Conservation (phyloP, 2,797 vertebrate genomes). For the Megalops cyprinoides region DNA sequence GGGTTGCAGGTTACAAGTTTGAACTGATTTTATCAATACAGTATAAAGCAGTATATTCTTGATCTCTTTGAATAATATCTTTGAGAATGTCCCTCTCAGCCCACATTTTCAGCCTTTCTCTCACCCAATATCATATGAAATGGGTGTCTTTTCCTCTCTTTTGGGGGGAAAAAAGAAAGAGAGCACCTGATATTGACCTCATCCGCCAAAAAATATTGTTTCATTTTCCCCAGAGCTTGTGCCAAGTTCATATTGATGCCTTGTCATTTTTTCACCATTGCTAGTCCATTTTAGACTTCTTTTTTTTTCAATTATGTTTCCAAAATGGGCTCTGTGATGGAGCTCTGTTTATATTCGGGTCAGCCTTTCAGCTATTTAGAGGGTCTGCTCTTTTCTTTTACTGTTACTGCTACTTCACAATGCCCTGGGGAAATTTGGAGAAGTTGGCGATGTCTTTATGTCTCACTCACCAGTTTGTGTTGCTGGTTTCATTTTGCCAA, state of each 20-base stretch:
- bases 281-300: conserved; percentile 58
- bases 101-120: conserved; percentile 35
- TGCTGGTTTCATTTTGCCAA: conserved; percentile 47
- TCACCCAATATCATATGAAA: conserved; percentile 40
- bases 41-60: background rate
- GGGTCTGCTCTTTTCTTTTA: conserved; percentile 56
- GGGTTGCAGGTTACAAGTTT: background rate
- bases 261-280: conserved; percentile 58
- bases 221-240: conserved; percentile 48
- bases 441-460: conserved; percentile 60
- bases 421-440: conserved; percentile 71
- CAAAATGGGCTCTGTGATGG: conserved; percentile 52
- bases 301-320: conserved; percentile 59
- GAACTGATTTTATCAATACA: background rate
- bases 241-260: conserved; percentile 68
- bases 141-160: conserved; percentile 48
- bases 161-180: conserved; percentile 29
- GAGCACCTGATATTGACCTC: conserved; percentile 31
- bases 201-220: conserved; percentile 36
- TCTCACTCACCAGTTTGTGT: conserved; percentile 66
- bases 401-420: conserved; percentile 59
- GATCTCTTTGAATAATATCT: background rate
- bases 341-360: conserved; percentile 65
- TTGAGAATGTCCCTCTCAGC: background rate
- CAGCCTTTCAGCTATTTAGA: conserved; percentile 66